Base-by-base conservation (phyloP, 2,888 invertebrate genomes). In the Eupithecia vulgata region DNA sequence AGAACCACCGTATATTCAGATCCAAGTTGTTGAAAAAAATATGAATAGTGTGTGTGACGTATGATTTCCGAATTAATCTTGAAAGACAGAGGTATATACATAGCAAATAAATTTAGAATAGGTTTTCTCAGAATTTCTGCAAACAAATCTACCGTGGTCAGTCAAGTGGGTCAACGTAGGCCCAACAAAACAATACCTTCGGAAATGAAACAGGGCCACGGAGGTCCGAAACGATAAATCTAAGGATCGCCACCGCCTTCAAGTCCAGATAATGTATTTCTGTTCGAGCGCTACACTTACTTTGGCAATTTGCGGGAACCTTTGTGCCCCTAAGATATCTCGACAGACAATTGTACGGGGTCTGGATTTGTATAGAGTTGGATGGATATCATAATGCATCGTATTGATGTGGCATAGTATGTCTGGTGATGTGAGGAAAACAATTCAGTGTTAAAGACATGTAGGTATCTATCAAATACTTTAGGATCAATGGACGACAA, bases 321-420 rank as follows among this genome's bases (percentile, higher is more conserved):
- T 94, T 93, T 93, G 93, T 92, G 91, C 92, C 93, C 92, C 91
- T 90, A 93, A 94, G 94, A 94, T 93, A 93, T 93, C 93, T 93
- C 91, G 87, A 86, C 92, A 90, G 92, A 93, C 93, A 86, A 91
- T 93, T 92, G 92, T 92, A 87, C 85, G 81, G 87, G 85, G 83
- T 84, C 83, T 80, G 67, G 80, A 76, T 77, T 65, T 79, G 4
- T 78, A 77, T 75, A 76, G 85, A 84, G 88, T 13, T 71, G 82
- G 21, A 68, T 71, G n/a, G n/a, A n/a, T n/a, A n/a, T n/a, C n/a
- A n/a, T n/a, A n/a, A 82, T 72, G 68, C 15, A 34, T 37, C 68
- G n/a, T 1, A 68, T 61, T 40, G 30, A 68, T 74, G 61, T 67
- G 73, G 15, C 64, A 64, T 0, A 40, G 10, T n/a, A n/a, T n/a